Conservation (phyloP, 1,140 invertebrate species). For the Trachymyrmex septentrionalis region DNA sequence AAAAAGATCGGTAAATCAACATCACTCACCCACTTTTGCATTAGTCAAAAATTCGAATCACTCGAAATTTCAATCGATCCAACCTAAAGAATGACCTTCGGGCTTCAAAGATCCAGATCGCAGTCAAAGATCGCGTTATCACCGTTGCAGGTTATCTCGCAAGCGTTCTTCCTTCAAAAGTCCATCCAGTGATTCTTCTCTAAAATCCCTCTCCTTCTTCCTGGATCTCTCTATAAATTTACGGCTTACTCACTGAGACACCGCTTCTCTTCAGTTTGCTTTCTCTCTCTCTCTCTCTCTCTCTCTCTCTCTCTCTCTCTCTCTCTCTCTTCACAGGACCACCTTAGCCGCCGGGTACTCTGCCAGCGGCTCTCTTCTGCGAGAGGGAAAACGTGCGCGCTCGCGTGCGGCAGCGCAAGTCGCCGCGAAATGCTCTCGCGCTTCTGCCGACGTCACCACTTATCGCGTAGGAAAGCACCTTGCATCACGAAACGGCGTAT, state of each 20-base stretch:
- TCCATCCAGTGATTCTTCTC: not conserved
- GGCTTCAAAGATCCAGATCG: not conserved
- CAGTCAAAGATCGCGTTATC: not conserved
- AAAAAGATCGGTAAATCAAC: not conserved
- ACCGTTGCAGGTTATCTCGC: not conserved
- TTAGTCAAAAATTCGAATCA: not conserved
- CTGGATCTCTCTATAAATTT: too few relatives aligned
- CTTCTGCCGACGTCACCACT: constrained; percentile 75
- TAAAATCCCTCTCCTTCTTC: not conserved
- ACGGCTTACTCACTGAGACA: too few relatives aligned
- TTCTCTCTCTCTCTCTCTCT: too few relatives aligned
- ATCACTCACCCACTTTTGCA: not conserved
- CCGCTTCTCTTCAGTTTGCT: too few relatives aligned
- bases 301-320: too few relatives aligned
- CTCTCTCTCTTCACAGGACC: not conserved
- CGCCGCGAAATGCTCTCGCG: constrained; percentile 52
- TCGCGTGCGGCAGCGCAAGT: not conserved
- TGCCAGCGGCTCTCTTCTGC: not conserved
- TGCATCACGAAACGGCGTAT: constrained; percentile 71
- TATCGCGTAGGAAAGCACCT: constrained; percentile 74
- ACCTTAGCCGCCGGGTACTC: not conserved
- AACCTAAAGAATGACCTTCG: not conserved
- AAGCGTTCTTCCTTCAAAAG: not conserved
- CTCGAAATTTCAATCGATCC: not conserved
- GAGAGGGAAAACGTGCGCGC: constrained; percentile 20